These are phyloP conservation scores for Dinomys branickii DNA, from an alignment of 2,113 vertebrate species.

Conservation along the genomic window DNA sequence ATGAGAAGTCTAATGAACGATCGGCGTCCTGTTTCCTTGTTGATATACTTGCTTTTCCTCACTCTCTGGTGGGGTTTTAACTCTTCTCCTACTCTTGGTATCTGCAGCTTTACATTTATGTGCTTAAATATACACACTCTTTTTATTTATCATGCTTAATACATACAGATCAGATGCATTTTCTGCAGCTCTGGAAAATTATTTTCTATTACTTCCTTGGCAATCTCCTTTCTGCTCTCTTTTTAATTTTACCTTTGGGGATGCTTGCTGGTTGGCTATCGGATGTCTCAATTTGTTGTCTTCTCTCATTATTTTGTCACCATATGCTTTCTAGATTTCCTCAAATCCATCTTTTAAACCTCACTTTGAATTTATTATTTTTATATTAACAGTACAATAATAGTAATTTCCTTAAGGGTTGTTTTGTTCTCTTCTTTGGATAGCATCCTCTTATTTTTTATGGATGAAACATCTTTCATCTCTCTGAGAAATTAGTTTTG, in stretches of 20 bases:
- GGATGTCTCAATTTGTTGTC: background rate
- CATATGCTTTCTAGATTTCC: background rate
- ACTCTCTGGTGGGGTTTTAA: background rate
- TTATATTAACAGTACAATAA: background rate
- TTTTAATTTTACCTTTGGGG: background rate
- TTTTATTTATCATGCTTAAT: background rate
- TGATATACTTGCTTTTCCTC: background rate
- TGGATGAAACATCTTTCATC: background rate
- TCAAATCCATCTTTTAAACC: slow-evolving; percentile 10
- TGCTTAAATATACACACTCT: background rate
- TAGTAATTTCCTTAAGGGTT: background rate
- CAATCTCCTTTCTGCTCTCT: background rate
- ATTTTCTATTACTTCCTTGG: background rate
- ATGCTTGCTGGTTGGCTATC: background rate
- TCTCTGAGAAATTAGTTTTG: background rate
- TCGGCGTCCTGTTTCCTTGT: background rate
- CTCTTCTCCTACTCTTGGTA: background rate
- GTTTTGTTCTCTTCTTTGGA: background rate
- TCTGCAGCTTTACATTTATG: background rate
- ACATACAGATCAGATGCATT: background rate
- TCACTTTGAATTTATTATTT: slow-evolving; percentile 9
- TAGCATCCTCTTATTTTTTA: background rate
- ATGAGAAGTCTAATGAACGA: background rate
- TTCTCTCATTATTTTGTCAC: background rate
- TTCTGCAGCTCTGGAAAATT: background rate